A percentile compares a stretch with the other conserved stretches of the same genome.
Evolutionary conservation across 2,888 invertebrate genomes (phyloP).

Genomic region (Tachystola acroxantha): DNA sequence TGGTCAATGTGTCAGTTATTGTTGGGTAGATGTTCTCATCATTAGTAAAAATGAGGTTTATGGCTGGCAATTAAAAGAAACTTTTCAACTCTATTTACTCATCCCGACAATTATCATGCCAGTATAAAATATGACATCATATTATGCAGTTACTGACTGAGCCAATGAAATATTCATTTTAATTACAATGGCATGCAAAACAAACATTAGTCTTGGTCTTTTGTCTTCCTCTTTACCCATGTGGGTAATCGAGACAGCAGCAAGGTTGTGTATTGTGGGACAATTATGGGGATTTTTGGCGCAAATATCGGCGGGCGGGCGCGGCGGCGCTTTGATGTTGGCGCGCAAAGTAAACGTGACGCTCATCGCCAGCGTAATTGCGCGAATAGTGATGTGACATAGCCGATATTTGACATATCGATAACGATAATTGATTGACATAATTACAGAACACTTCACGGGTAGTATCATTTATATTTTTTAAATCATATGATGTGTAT

Average conservation of each 20-base stretch:
- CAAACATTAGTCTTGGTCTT: conserved; percentile 1
- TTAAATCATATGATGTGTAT: no score
- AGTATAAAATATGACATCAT: background rate
- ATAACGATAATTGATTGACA: no score
- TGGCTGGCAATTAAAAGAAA: no score
- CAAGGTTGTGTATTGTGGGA: conserved; percentile 20
- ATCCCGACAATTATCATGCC: no score
- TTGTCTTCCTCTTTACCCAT: background rate
- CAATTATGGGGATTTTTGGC: conserved; percentile 49
- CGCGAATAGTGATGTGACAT: conserved; percentile 29
- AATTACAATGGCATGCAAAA: conserved; percentile 1
- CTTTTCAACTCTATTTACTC: no score
- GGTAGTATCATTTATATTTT: no score
- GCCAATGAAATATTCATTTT: background rate
- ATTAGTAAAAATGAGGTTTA: no score
- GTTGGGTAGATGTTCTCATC: no score
- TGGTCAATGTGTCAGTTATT: no score
- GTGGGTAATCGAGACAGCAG: background rate
- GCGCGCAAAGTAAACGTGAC: conserved; percentile 62
- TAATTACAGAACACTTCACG: no score
- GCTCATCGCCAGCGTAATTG: conserved; percentile 48
- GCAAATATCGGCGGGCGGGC: conserved; percentile 29
- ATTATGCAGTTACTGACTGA: background rate
- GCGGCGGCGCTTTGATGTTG: conserved; percentile 52
- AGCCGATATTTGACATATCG: conserved; percentile 16